A percentile compares a stretch with the other conserved stretches of the same genome.
Evolutionary conservation across 2,888 invertebrate species (phyloP).

Genomic region (Parochlus steinenii): DNA sequence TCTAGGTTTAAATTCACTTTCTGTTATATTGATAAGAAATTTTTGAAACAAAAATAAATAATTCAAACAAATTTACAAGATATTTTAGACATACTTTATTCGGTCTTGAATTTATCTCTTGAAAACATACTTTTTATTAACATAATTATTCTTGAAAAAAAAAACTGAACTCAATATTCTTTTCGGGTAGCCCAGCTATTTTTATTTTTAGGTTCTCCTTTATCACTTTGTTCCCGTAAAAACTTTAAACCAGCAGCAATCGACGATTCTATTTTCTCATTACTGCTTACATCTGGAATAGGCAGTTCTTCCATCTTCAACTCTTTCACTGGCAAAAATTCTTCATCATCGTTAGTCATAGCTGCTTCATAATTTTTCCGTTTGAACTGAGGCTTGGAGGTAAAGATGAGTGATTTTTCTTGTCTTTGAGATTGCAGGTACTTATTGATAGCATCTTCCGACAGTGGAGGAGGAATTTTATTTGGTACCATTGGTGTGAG

Average conservation of each 20-base stretch:
- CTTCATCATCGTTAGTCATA: constrained; percentile 20
- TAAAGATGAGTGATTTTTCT: constrained; percentile 22
- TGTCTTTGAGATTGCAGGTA: constrained; percentile 12
- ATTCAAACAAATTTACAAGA: too few species aligned
- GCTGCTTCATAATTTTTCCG: constrained; percentile 16
- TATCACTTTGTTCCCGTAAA: constrained; percentile 36
- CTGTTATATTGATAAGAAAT: too few species aligned
- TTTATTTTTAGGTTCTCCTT: too few species aligned
- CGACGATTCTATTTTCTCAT: constrained; percentile 33
- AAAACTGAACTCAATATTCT: too few species aligned
- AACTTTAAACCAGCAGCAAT: constrained; percentile 38
- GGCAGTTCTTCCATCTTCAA: too few species aligned
- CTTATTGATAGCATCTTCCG: constrained; percentile 5
- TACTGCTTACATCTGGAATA: constrained; percentile 13
- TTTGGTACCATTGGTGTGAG: constrained; percentile 14
- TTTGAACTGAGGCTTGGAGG: constrained; percentile 19
- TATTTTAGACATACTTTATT: too few species aligned
- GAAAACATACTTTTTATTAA: too few species aligned
- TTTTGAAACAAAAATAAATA: too few species aligned
- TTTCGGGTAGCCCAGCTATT: constrained; percentile 17
- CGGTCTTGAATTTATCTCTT: too few species aligned
- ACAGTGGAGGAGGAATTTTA: constrained; percentile 3
- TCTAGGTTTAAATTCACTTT: too few species aligned
- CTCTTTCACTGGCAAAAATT: constrained; percentile 16
- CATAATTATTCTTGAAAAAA: too few species aligned